Conservation (phyloP, 2,888 invertebrate species). For the Hemaris fuciformis region DNA sequence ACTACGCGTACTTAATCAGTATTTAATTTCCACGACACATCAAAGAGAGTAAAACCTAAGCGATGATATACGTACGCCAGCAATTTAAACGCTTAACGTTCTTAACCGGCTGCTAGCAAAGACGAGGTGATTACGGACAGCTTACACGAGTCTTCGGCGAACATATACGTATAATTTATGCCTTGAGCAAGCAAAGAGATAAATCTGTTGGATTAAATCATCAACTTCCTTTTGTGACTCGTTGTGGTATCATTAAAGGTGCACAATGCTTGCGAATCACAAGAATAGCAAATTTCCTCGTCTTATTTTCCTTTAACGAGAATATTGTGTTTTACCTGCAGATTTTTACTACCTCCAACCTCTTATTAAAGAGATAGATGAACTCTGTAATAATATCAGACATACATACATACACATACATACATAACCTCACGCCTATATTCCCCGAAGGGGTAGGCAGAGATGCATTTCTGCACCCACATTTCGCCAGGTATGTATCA, state of each 20-base stretch:
- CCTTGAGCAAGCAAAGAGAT: neutral
- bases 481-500: too few species aligned
- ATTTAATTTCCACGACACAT: neutral
- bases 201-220: neutral
- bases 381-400: too few species aligned
- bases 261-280: neutral
- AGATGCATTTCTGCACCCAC: too few species aligned
- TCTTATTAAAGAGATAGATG: too few species aligned
- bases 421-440: too few species aligned
- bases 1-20: neutral
- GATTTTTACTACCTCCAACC: neutral
- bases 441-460: too few species aligned
- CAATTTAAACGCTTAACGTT: neutral
- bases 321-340: neutral
- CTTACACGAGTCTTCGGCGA: neutral
- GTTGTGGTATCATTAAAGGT: neutral
- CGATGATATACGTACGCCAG: neutral
- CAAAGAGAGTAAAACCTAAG: neutral
- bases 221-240: neutral
- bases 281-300: neutral
- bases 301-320: neutral
- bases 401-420: too few species aligned
- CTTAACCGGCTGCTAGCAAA: neutral
- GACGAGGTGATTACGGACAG: conserved; percentile 4
- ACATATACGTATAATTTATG: neutral